These are phyloP conservation scores for Hycleus cichorii DNA, from an alignment of 1,140 invertebrate genomes.

Conservation along the genomic window DNA sequence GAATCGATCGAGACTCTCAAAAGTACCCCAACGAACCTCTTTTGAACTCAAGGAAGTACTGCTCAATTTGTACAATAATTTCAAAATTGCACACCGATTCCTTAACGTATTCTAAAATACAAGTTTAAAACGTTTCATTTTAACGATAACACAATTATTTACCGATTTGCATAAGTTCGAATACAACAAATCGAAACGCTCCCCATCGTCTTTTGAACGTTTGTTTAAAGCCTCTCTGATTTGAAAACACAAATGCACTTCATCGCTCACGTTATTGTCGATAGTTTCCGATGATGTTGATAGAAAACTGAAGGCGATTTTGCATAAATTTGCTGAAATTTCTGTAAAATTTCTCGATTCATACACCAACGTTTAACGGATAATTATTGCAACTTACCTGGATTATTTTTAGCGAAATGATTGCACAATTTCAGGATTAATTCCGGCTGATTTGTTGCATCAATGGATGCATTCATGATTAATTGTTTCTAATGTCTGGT, in stretches of 20 bases:
- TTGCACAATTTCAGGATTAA: conserved; percentile 34
- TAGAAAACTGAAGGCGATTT: conserved; percentile 31
- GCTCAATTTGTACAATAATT: conserved; percentile 3
- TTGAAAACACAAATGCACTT: conserved; percentile 26
- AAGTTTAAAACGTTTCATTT: neutral
- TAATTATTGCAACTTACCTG: conserved; percentile 22
- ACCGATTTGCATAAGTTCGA: conserved; percentile 34
- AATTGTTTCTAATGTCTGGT: no score
- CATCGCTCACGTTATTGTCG: conserved; percentile 20
- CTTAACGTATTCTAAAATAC: conserved; percentile 6
- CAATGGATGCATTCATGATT: conserved; percentile 5
- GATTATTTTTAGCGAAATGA: conserved; percentile 32
- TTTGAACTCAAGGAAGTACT: neutral
- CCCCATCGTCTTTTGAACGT: conserved; percentile 21
- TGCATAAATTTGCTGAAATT: conserved; percentile 26
- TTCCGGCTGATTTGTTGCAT: conserved; percentile 18
- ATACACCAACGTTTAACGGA: no score
- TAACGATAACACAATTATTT: neutral
- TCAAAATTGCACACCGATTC: conserved; percentile 1
- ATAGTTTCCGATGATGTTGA: conserved; percentile 9
- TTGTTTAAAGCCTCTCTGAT: conserved; percentile 26
- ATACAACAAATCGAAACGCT: conserved; percentile 36
- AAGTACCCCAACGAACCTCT: neutral
- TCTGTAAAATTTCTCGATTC: conserved; percentile 19
- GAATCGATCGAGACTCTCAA: conserved; percentile 3